A percentile compares a stretch with the other conserved stretches of the same genome.
phyloP scores from a whole-genome alignment of 37 sponge, comb jelly and placozoan genomes.

The Hormiphora californensis region DNA sequence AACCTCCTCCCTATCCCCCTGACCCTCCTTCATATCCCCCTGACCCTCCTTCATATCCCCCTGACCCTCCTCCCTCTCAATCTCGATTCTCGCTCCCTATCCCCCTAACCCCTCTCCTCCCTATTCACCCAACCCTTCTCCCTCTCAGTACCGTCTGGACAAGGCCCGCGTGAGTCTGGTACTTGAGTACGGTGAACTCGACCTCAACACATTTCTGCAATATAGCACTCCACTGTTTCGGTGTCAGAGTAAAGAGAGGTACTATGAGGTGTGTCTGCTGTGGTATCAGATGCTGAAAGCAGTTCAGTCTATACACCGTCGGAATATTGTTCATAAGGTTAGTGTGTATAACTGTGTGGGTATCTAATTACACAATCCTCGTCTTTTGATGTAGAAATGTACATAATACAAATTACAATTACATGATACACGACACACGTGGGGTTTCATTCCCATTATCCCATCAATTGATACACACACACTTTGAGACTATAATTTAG shows the following conservation, averaged over 20 bases:
- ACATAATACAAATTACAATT: neutral
- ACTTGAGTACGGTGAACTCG: conserved; percentile 15
- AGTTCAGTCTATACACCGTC: conserved; percentile 10
- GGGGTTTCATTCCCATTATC: too few species aligned
- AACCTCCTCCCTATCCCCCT: too few species aligned
- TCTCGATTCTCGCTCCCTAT: neutral
- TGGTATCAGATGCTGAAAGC: conserved; percentile 48
- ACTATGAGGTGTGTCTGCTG: conserved; percentile 25
- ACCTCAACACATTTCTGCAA: conserved; percentile 23
- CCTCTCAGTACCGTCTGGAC: neutral
- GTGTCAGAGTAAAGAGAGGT: neutral
- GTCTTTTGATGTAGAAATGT: neutral
- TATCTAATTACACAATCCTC: neutral
- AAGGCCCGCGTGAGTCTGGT: neutral
- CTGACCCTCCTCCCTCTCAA: neutral
- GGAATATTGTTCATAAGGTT: conserved; percentile 27
- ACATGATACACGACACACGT: neutral
- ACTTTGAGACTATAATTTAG: too few species aligned
- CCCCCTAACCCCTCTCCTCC: neutral
- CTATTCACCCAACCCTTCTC: neutral
- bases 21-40: too few species aligned
- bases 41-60: neutral
- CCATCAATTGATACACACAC: too few species aligned
- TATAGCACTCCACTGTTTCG: neutral
- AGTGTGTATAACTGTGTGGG: neutral